A percentile compares a stretch with the other conserved stretches of the same genome.
These are phyloP conservation scores for Megalopta genalis DNA, from an alignment of 1,140 invertebrate genomes.

Conservation along the genomic window DNA sequence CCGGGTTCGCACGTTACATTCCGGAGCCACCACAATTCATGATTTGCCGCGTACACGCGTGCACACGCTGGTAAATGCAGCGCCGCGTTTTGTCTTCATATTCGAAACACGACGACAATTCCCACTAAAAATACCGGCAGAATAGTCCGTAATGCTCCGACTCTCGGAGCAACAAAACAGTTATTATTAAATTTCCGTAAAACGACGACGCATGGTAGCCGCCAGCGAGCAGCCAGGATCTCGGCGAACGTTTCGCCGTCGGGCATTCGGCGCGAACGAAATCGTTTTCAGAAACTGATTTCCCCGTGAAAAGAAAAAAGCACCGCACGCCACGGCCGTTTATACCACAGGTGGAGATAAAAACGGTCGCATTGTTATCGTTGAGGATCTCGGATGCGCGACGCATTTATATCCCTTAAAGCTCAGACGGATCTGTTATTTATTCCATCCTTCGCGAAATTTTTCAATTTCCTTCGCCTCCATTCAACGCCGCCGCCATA, in stretches of 20 bases:
- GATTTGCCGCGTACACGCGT: not conserved
- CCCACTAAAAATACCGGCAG: not conserved
- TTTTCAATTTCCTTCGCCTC: slow-evolving; percentile 53
- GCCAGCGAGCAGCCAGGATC: not conserved
- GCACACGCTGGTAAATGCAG: not conserved
- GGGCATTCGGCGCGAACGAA: not conserved
- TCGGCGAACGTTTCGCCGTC: no score
- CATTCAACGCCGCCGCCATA: slow-evolving; percentile 20
- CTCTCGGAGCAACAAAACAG: not conserved
- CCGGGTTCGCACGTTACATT: not conserved
- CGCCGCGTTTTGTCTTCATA: not conserved
- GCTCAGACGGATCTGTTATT: slow-evolving; percentile 40
- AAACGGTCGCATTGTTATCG: slow-evolving; percentile 20
- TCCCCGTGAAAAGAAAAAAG: not conserved
- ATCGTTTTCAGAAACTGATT: not conserved
- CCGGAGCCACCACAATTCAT: not conserved
- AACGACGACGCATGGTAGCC: not conserved
- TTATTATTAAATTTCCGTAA: not conserved
- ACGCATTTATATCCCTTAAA: slow-evolving; percentile 43
- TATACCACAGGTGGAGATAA: not conserved
- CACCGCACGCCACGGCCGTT: no score
- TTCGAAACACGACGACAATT: slow-evolving; percentile 4
- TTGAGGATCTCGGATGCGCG: slow-evolving; percentile 11
- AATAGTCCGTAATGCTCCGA: not conserved
- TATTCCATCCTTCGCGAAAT: slow-evolving; percentile 40